These are phyloP conservation scores for Nomada hirtipes DNA, from an alignment of 2,888 invertebrate species.

Conservation along the genomic window DNA sequence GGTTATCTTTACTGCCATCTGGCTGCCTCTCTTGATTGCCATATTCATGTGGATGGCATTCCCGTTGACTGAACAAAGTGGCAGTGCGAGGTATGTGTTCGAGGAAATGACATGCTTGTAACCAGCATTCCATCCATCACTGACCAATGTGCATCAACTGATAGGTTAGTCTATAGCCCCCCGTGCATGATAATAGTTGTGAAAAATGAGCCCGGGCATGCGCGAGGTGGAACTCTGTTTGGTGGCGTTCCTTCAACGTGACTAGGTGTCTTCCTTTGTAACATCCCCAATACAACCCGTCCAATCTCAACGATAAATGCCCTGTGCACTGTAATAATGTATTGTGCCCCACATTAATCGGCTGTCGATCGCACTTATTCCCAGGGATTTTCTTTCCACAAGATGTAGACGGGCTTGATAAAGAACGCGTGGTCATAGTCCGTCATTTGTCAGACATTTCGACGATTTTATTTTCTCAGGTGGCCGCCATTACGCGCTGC, in stretches of 20 bases:
- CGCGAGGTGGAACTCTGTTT: background rate
- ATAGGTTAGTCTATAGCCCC: background rate
- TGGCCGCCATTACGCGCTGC: too few species aligned
- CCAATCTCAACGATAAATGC: background rate
- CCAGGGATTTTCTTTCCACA: too few species aligned
- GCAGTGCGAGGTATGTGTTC: background rate
- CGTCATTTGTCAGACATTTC: too few species aligned
- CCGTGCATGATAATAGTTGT: background rate
- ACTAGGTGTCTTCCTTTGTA: background rate
- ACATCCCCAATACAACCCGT: background rate
- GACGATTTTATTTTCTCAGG: background rate
- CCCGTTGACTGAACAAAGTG: conserved; percentile 2
- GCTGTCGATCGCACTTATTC: too few species aligned
- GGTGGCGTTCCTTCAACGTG: background rate
- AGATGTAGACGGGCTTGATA: too few species aligned
- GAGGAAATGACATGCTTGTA: conserved; percentile 18
- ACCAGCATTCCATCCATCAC: conserved; percentile 5
- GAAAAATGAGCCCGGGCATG: background rate
- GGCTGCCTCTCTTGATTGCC: conserved; percentile 17
- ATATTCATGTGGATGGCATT: conserved; percentile 2
- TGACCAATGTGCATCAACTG: conserved; percentile 8
- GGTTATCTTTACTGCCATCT: conserved; percentile 1
- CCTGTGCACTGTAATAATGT: background rate
- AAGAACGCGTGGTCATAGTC: too few species aligned
- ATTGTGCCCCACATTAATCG: too few species aligned